Evolutionary conservation across 1,140 invertebrate genomes (phyloP).

Genomic region (Drosophila micromelanica): DNA sequence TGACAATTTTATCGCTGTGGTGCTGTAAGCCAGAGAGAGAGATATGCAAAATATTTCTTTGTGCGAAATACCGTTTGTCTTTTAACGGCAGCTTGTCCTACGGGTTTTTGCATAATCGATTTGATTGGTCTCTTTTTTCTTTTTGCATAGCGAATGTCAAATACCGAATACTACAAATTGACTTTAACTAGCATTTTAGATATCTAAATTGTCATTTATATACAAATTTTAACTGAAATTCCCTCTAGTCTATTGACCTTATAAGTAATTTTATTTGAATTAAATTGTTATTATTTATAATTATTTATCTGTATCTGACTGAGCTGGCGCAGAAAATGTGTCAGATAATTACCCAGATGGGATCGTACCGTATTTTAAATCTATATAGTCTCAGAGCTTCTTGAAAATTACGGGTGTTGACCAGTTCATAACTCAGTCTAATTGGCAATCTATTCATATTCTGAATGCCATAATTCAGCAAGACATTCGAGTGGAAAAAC

Average conservation of each 20-base stretch:
- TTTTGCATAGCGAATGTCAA: background rate
- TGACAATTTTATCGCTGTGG: slow-evolving; percentile 80
- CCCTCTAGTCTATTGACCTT: no score
- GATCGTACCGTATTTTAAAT: background rate
- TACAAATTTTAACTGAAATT: background rate
- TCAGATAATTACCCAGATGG: no score
- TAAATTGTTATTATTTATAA: no score
- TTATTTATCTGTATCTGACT: no score
- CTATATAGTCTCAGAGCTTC: background rate
- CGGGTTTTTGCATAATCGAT: slow-evolving; percentile 19
- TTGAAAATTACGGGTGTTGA: background rate
- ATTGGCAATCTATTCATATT: slow-evolving; percentile 66
- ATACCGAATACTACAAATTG: background rate
- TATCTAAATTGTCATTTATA: background rate
- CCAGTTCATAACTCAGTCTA: slow-evolving; percentile 58
- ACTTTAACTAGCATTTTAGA: background rate
- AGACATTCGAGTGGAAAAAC: slow-evolving; percentile 55
- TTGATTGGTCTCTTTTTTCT: slow-evolving; percentile 1
- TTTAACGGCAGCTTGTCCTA: slow-evolving; percentile 15
- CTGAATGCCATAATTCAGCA: slow-evolving; percentile 57
- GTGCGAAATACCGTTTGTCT: slow-evolving; percentile 75
- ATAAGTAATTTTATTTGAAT: no score
- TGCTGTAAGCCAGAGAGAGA: slow-evolving; percentile 59
- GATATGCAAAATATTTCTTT: slow-evolving; percentile 83
- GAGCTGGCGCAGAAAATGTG: no score